Evolutionary conservation across 2,113 vertebrate genomes (phyloP).

Genomic region (Arizona elegans): DNA sequence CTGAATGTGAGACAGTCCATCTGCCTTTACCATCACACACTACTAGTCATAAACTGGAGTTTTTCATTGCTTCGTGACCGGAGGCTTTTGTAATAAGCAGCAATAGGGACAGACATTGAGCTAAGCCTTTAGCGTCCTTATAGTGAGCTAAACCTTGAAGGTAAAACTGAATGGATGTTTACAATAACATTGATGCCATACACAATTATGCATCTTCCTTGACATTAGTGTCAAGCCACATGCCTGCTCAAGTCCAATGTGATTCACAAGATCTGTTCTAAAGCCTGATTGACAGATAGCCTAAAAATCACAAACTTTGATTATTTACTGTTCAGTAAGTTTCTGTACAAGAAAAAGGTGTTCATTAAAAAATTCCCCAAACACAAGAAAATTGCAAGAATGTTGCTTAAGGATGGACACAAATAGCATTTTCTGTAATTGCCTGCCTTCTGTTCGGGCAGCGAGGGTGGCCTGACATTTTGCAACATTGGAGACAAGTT

Average conservation of each 20-base stretch:
- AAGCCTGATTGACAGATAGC: neutral
- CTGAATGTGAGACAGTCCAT: neutral
- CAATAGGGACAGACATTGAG: neutral
- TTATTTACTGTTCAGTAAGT: neutral
- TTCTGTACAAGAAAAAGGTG: neutral
- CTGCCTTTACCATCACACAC: neutral
- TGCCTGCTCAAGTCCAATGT: neutral
- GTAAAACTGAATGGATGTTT: neutral
- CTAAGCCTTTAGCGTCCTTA: neutral
- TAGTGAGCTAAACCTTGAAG: neutral
- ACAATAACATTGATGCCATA: neutral
- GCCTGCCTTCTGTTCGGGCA: slow-evolving; percentile 13
- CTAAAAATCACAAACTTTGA: neutral
- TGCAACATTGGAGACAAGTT: slow-evolving; percentile 58
- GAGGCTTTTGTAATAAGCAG: neutral
- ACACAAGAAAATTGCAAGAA: neutral
- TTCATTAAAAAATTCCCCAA: neutral
- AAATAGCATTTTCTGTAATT: neutral
- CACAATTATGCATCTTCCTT: neutral
- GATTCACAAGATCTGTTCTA: neutral
- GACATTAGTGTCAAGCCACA: neutral
- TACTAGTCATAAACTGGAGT: neutral
- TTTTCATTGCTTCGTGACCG: neutral
- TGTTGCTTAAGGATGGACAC: neutral
- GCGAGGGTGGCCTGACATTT: slow-evolving; percentile 44